Evolutionary conservation across 2,797 vertebrate genomes (phyloP), one percentile per base, ranked within the genome.

Genomic region (Helostoma temminkii): DNA sequence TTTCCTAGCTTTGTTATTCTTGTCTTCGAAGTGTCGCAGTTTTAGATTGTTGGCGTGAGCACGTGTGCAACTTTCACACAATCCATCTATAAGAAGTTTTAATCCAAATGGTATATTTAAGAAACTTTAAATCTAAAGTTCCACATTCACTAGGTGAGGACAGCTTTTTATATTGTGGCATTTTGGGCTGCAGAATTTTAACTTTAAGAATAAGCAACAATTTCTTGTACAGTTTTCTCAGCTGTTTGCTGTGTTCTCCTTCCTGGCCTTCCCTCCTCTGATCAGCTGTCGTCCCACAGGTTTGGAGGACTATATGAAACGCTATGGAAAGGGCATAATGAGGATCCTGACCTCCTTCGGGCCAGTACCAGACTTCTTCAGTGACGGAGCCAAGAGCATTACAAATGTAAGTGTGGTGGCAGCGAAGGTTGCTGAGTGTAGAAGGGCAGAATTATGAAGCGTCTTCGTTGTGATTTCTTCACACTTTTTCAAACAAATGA

Each of bases 301-400:
- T 80, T 80, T 97, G 73, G 81, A 92, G 28, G 95, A 94, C 90
- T 99, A 99, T 36, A 96, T 97, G 39, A 93, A 93, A 67, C 94
- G 95, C 19, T 99, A 99, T 11, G 84, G 91, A 1, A 93, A 93
- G 45, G 94, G 96, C 42, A 96, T 99, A 65, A 93, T 25, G 32
- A 94, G 84, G 60, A 93, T 99, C 64, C 90, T 98, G 67, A 91
- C 72, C 66, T 94, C 94, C 32, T 98, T 96, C 46, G 97, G 97
- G n/a, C 94, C 96, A 1, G 75, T 96, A 58, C 97, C 97, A 43
- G 93, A 96, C 59, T 99, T 98, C 89, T 93, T 84, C 3, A 91
- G 93, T 6, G 93, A 95, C 64, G 89, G 80, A 21, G 91, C 92
- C 66, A 83, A 94, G 71, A 91, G 85, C 64, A 91, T 99, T 64